Conservation (phyloP, 1,140 invertebrate genomes). For the Archivesica marissinica region DNA sequence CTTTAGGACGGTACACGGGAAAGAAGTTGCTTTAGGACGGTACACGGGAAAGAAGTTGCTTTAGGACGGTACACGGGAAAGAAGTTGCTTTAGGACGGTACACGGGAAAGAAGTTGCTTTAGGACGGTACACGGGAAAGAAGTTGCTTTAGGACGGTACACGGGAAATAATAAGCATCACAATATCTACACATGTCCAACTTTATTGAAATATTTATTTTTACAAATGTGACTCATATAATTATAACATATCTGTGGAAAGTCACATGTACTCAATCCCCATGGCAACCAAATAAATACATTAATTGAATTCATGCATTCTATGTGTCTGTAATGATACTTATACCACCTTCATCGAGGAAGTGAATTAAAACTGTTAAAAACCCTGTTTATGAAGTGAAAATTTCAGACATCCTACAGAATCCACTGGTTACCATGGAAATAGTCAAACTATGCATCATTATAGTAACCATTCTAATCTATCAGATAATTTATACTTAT, state of each 20-base stretch:
- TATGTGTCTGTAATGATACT: conserved; percentile 37
- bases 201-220: conserved; percentile 29
- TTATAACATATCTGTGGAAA: conserved; percentile 3
- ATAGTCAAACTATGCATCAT: conserved; percentile 11
- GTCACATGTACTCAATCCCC: conserved; percentile 3
- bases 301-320: conserved; percentile 26
- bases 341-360: background rate
- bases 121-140: no score
- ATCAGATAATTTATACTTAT: conserved; percentile 27
- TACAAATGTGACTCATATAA: conserved; percentile 42
- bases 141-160: no score
- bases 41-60: no score
- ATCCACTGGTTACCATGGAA: conserved; percentile 15
- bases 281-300: conserved; percentile 24
- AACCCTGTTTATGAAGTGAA: conserved; percentile 33
- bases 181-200: conserved; percentile 38
- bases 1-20: no score
- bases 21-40: no score
- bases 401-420: conserved; percentile 1
- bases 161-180: no score
- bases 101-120: no score
- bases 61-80: no score
- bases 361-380: background rate
- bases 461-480: conserved; percentile 27
- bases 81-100: no score